These are phyloP conservation scores for Epinotia bilunana DNA, from an alignment of 2,888 invertebrate genomes.

Conservation along the genomic window DNA sequence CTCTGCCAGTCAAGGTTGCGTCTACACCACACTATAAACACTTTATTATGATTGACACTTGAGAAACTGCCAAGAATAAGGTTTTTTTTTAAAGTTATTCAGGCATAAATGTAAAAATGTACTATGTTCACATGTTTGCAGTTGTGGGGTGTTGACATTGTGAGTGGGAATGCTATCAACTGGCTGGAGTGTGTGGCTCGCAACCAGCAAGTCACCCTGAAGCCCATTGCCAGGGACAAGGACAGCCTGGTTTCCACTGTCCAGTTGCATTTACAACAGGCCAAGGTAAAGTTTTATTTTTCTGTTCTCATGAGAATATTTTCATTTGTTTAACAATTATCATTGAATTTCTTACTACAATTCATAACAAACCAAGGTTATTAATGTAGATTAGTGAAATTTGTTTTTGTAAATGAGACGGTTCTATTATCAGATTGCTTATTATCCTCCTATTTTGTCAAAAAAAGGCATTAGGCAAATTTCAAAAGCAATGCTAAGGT, in stretches of 20 bases:
- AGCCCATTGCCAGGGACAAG: conserved; percentile 76
- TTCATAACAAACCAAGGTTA: no score
- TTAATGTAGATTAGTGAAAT: no score
- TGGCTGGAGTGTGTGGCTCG: conserved; percentile 85
- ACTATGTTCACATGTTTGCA: conserved; percentile 54
- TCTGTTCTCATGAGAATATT: neutral
- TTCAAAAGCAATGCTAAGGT: no score
- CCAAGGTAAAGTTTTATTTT: conserved; percentile 60
- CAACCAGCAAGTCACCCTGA: conserved; percentile 76
- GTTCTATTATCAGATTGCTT: no score
- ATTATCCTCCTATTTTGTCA: neutral
- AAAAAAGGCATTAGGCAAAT: neutral
- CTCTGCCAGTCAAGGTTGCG: conserved; percentile 81
- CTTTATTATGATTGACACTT: conserved; percentile 46
- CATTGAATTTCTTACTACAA: no score
- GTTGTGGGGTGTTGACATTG: conserved; percentile 81
- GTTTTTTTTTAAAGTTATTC: neutral
- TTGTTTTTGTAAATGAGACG: no score
- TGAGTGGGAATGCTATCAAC: conserved; percentile 81
- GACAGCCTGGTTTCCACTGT: conserved; percentile 77
- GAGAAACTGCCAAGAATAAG: conserved; percentile 50
- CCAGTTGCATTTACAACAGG: conserved; percentile 73
- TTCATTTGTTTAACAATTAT: neutral
- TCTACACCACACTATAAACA: conserved; percentile 30
- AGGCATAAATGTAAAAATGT: conserved; percentile 21